Percentiles rank a stretch among this genome's conserved stretches.
phyloP scores from a whole-genome alignment of 2,797 vertebrate genomes.

The Betta splendens region DNA sequence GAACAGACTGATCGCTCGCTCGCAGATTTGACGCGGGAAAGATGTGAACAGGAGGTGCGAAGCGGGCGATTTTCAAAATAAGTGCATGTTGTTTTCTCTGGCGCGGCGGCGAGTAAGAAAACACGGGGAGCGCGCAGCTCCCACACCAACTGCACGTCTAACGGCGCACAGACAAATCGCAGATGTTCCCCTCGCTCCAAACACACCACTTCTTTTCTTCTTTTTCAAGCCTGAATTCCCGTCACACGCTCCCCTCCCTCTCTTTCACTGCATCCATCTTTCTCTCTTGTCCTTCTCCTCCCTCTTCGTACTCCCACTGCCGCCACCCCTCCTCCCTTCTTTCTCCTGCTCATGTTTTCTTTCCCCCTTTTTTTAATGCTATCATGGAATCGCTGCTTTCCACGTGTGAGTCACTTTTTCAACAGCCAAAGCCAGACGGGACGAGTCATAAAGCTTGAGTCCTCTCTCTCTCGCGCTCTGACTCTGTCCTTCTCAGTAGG shows the following conservation, averaged over 20 bases:
- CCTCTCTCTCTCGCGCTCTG: slow-evolving; percentile 34
- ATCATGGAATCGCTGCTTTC: slow-evolving; percentile 71
- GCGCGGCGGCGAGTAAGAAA: slow-evolving; percentile 39
- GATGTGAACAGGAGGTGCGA: slow-evolving; percentile 65
- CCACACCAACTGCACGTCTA: slow-evolving; percentile 50
- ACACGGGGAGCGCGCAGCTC: slow-evolving; percentile 41
- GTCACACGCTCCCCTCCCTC: slow-evolving; percentile 34
- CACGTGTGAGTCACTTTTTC: slow-evolving; percentile 81
- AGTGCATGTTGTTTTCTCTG: slow-evolving; percentile 33
- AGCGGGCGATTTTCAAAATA: slow-evolving; percentile 47
- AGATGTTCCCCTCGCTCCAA: slow-evolving; percentile 67
- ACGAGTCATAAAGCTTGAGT: slow-evolving; percentile 58
- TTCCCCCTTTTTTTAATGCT: slow-evolving; percentile 45
- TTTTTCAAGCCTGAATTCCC: slow-evolving; percentile 68
- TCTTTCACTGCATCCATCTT: slow-evolving; percentile 53
- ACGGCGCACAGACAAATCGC: slow-evolving; percentile 63
- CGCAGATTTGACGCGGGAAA: slow-evolving; percentile 46
- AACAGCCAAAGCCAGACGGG: slow-evolving; percentile 72
- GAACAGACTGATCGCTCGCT: slow-evolving; percentile 56
- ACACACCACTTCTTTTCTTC: slow-evolving; percentile 69
- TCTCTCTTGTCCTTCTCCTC: slow-evolving; percentile 51
- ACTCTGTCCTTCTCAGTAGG: slow-evolving; percentile 41
- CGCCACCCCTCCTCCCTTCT: slow-evolving; percentile 43
- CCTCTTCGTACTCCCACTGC: slow-evolving; percentile 38
- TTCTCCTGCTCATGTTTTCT: slow-evolving; percentile 52